Evolutionary conservation across 2,113 vertebrate species (phyloP).

Genomic region (Anguilla rostrata): DNA sequence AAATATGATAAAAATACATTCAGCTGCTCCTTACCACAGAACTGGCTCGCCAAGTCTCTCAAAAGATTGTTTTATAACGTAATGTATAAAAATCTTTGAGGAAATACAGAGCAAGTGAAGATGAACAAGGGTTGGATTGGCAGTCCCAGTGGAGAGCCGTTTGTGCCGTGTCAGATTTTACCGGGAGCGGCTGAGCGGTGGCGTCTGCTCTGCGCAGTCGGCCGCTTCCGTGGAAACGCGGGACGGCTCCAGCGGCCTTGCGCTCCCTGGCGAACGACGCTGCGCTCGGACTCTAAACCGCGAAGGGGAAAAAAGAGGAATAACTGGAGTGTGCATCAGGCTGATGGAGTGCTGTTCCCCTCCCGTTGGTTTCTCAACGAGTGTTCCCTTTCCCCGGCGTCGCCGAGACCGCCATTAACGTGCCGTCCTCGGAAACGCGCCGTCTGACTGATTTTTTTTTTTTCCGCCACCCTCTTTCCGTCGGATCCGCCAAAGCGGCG

Average conservation of each 20-base stretch:
- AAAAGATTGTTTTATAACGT: not conserved
- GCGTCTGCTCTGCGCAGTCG: too few species aligned
- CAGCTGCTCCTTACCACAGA: not conserved
- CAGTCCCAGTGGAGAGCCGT: not conserved
- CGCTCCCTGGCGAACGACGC: not conserved
- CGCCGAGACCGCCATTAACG: not conserved
- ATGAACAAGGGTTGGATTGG: not conserved
- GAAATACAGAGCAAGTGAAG: not conserved
- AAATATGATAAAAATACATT: not conserved
- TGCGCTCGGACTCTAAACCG: too few species aligned
- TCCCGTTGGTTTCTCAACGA: not conserved
- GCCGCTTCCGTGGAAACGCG: too few species aligned
- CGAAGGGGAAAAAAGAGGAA: not conserved
- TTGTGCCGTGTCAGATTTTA: not conserved
- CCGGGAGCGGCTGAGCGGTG: too few species aligned
- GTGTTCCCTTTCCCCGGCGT: not conserved
- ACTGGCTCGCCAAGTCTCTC: not conserved
- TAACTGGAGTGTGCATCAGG: not conserved
- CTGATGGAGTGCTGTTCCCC: not conserved
- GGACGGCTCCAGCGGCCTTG: not conserved
- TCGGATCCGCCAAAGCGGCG: slow-evolving; percentile 38
- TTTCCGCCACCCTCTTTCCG: not conserved
- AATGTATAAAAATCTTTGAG: not conserved
- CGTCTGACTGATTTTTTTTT: slow-evolving; percentile 23
- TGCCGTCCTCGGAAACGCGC: not conserved